These are phyloP conservation scores for Sander vitreus DNA, from an alignment of 2,113 vertebrate species.

Conservation along the genomic window DNA sequence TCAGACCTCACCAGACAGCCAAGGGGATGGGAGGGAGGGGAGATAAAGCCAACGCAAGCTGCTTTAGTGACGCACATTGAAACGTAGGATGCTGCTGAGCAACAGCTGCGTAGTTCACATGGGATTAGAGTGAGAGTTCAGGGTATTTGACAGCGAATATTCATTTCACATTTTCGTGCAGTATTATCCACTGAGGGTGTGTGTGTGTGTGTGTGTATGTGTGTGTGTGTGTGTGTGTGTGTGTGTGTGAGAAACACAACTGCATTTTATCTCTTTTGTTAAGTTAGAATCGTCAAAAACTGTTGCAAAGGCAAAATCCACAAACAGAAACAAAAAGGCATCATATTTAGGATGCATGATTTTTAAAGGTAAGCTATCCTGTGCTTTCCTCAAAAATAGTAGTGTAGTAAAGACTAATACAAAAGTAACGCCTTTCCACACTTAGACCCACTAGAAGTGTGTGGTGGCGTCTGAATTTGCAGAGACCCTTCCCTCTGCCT, in stretches of 20 bases:
- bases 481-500: too few species aligned
- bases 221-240: too few species aligned
- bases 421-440: too few species aligned
- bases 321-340: neutral
- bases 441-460: too few species aligned
- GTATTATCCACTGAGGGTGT: neutral
- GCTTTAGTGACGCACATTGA: constrained; percentile 68
- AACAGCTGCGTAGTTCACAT: constrained; percentile 34
- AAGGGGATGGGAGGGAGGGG: constrained; percentile 4
- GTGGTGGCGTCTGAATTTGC: too few species aligned
- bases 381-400: too few species aligned
- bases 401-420: too few species aligned
- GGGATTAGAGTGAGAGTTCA: constrained; percentile 62
- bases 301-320: neutral
- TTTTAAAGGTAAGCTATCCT: too few species aligned
- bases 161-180: constrained; percentile 8
- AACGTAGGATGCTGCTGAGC: constrained; percentile 51
- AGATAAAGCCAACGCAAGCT: constrained; percentile 51
- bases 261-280: neutral
- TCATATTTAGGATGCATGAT: neutral
- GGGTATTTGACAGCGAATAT: neutral
- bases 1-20: neutral
- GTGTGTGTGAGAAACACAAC: neutral
- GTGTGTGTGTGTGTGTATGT: too few species aligned
- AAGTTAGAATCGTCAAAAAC: neutral